Conservation (phyloP, 2,797 vertebrate genomes). For the Gorsachius magnificus region DNA sequence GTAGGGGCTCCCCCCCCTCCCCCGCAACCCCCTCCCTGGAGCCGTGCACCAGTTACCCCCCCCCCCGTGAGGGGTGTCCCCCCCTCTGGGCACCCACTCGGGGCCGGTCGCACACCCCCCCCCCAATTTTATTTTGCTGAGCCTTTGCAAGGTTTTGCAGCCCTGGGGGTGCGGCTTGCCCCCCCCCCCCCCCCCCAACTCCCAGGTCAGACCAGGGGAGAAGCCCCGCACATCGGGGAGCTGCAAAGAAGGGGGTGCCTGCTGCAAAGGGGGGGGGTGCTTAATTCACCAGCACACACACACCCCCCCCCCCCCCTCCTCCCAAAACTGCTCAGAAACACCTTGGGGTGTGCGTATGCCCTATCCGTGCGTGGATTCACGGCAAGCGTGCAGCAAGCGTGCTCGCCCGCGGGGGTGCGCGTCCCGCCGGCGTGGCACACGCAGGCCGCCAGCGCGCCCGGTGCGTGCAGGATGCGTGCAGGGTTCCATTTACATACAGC, state of each 20-base stretch:
- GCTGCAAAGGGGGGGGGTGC: accelerated
- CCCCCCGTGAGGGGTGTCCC: no score
- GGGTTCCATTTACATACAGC: not conserved
- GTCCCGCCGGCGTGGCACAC: accelerated
- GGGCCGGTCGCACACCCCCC: no score
- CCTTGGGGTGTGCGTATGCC: not conserved
- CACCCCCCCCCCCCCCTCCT: not conserved
- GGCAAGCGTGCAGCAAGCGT: accelerated
- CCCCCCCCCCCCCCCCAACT: no score
- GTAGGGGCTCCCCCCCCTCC: no score
- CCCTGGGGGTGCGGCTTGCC: no score
- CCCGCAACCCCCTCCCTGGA: no score
- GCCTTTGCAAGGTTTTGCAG: no score
- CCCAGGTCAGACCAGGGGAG: no score
- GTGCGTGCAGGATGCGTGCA: not conserved
- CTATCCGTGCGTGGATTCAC: accelerated
- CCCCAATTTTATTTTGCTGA: no score
- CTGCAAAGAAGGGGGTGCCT: not conserved
- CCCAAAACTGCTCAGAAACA: not conserved
- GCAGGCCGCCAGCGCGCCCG: accelerated
- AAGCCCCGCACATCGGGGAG: not conserved
- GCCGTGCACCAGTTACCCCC: no score
- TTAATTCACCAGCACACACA: not conserved
- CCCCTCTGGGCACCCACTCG: no score
- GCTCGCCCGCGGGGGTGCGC: not conserved